These are phyloP conservation scores for Brachyptera risi DNA, from an alignment of 2,888 invertebrate species.

Conservation along the genomic window DNA sequence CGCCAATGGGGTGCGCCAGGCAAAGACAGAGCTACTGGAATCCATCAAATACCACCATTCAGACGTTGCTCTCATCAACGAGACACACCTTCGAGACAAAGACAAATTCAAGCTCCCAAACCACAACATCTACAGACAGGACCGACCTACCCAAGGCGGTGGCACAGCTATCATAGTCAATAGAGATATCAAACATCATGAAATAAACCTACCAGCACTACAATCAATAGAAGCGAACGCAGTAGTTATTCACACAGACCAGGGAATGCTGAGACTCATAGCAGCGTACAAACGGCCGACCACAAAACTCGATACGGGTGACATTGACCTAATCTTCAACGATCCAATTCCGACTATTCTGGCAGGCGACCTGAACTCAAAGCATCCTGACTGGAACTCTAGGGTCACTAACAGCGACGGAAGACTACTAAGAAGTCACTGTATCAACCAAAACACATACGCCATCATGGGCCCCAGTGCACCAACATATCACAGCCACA, in stretches of 20 bases:
- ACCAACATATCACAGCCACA: neutral
- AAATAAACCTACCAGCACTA: neutral
- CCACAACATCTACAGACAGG: neutral
- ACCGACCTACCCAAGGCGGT: neutral
- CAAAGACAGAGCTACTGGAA: no score
- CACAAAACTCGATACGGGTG: neutral
- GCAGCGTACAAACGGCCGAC: neutral
- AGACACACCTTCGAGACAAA: no score
- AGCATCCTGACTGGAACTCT: conserved; percentile 2
- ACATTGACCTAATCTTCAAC: no score
- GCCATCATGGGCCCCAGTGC: neutral
- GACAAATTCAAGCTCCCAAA: neutral
- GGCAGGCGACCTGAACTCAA: no score
- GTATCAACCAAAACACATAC: no score
- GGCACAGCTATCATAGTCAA: neutral
- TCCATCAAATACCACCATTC: no score
- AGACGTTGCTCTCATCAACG: no score
- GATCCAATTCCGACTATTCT: no score
- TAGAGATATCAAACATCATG: neutral
- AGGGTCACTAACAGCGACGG: neutral
- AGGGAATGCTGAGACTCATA: neutral
- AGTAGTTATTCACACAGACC: neutral
- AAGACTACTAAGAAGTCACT: neutral
- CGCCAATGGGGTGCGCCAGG: no score
- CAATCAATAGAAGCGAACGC: neutral